Percentiles rank a stretch among this genome's conserved stretches.
These are phyloP conservation scores for Panzeria rudis DNA, from an alignment of 2,888 invertebrate species.

Conservation along the genomic window DNA sequence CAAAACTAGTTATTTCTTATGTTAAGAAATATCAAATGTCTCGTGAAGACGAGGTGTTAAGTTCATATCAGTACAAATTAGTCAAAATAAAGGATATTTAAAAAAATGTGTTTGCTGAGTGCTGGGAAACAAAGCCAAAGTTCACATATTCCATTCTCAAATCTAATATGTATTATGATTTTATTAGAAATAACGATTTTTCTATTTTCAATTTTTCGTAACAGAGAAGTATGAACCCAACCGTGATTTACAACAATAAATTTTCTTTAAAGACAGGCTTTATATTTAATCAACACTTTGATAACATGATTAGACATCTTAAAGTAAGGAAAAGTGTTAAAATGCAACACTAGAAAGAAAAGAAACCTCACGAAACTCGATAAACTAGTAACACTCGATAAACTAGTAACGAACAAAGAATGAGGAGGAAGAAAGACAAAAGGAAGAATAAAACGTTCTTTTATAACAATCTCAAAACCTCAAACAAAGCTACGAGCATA, in stretches of 20 bases:
- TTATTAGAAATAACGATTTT: not conserved
- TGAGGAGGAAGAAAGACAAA: not conserved
- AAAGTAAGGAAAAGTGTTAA: conserved; percentile 16
- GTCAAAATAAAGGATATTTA: too few relatives aligned
- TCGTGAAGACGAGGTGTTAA: too few relatives aligned
- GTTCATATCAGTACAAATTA: too few relatives aligned
- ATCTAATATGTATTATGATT: not conserved
- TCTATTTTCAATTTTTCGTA: not conserved
- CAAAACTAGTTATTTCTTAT: too few relatives aligned
- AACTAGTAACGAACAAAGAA: conserved; percentile 13
- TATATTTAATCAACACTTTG: conserved; percentile 32
- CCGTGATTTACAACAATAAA: not conserved
- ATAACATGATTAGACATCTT: not conserved
- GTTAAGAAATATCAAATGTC: too few relatives aligned
- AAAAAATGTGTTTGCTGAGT: too few relatives aligned
- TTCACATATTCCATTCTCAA: not conserved
- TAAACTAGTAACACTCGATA: not conserved
- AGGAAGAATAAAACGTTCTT: conserved; percentile 34
- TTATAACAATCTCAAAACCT: conserved; percentile 25
- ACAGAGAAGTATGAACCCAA: not conserved
- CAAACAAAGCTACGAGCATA: not conserved
- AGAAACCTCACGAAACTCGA: conserved; percentile 18
- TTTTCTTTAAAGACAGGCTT: conserved; percentile 28
- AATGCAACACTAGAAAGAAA: conserved; percentile 7
- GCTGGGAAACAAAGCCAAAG: not conserved